Conservation (phyloP, 1,140 invertebrate genomes). For the Megathymus violae region DNA sequence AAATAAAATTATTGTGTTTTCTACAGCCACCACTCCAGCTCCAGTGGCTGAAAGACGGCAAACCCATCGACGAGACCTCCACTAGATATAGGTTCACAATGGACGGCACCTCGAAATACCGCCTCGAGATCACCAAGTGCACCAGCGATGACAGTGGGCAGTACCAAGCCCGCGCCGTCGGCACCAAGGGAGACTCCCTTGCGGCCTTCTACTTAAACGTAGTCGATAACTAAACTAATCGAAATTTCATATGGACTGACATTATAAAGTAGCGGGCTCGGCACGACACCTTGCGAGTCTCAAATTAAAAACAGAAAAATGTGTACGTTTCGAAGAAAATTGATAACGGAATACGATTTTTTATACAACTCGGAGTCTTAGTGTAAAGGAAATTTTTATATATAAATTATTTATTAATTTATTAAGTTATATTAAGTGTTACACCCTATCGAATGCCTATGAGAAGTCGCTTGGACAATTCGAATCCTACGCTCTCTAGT, state of each 20-base stretch:
- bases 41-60: constrained; percentile 96
- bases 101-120: constrained; percentile 90
- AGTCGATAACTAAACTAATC: constrained; percentile 66
- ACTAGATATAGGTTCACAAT: constrained; percentile 92
- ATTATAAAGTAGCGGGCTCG: constrained; percentile 48
- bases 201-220: constrained; percentile 95
- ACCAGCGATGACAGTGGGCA: constrained; percentile 93
- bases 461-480: constrained; percentile 62
- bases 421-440: constrained; percentile 79
- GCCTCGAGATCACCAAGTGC: constrained; percentile 90
- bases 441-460: constrained; percentile 76
- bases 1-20: constrained; percentile 29
- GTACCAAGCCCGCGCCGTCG: constrained; percentile 94
- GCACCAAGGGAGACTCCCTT: constrained; percentile 91
- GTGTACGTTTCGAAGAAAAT: constrained; percentile 27
- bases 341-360: constrained; percentile 64
- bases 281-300: constrained; percentile 52
- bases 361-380: constrained; percentile 79
- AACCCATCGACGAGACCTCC: constrained; percentile 90
- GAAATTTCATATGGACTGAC: constrained; percentile 52
- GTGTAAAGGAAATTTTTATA: constrained; percentile 72
- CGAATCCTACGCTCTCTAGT: constrained; percentile 68
- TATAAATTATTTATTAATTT: constrained; percentile 75
- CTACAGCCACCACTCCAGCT: constrained; percentile 84
- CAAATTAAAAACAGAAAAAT: constrained; percentile 31